These are phyloP conservation scores for Amiota minor DNA, from an alignment of 2,888 invertebrate genomes.

Conservation along the genomic window DNA sequence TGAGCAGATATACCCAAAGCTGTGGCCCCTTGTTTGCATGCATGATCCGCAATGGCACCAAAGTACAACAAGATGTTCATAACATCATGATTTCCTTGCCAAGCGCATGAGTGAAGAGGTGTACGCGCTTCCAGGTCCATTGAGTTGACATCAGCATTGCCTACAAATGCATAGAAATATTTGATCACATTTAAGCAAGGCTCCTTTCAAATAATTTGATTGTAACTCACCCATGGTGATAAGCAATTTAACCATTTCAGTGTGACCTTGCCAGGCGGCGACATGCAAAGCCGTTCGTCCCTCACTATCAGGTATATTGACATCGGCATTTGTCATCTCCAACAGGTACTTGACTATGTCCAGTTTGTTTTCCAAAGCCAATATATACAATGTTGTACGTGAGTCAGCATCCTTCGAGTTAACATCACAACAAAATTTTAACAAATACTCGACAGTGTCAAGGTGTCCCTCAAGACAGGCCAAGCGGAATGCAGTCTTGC, in stretches of 20 bases:
- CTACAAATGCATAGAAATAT: slow-evolving; percentile 71
- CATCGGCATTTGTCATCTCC: slow-evolving; percentile 83
- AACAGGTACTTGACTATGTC: slow-evolving; percentile 88
- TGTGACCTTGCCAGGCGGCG: slow-evolving; percentile 94
- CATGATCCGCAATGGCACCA: slow-evolving; percentile 89
- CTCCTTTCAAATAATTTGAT: not conserved
- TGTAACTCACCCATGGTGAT: slow-evolving; percentile 78
- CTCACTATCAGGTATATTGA: slow-evolving; percentile 91
- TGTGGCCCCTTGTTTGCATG: slow-evolving; percentile 96
- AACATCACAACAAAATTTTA: slow-evolving; percentile 85
- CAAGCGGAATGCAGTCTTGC: slow-evolving; percentile 86
- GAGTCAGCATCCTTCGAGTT: slow-evolving; percentile 94
- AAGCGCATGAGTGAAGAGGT: slow-evolving; percentile 94
- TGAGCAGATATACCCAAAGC: slow-evolving; percentile 96
- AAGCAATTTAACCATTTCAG: slow-evolving; percentile 91
- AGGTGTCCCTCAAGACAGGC: slow-evolving; percentile 79
- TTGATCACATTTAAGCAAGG: too few species aligned
- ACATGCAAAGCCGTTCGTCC: slow-evolving; percentile 93
- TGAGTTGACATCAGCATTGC: slow-evolving; percentile 90
- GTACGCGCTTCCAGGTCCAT: slow-evolving; percentile 90
- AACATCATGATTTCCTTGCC: slow-evolving; percentile 93
- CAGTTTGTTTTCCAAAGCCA: slow-evolving; percentile 89
- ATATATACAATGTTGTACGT: slow-evolving; percentile 90
- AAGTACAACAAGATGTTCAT: slow-evolving; percentile 85
- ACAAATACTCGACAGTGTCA: slow-evolving; percentile 78